A percentile compares a stretch with the other conserved stretches of the same genome.
Evolutionary conservation across 2,888 invertebrate genomes (phyloP).

Genomic region (Acanthosepion pharaonis): DNA sequence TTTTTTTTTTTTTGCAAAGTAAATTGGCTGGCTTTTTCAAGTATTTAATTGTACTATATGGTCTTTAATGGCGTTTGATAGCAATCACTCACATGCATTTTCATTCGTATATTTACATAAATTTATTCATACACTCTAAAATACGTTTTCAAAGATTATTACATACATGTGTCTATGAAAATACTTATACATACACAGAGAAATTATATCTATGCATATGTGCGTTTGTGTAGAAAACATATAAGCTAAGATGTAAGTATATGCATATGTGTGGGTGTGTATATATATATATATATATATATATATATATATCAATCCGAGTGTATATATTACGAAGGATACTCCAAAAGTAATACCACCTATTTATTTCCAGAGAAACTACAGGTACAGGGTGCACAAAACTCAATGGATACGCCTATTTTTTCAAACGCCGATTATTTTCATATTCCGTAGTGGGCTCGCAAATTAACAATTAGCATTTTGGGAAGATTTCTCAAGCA

Average conservation of each 20-base stretch:
- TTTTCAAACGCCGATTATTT: too few species aligned
- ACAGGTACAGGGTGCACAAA: too few species aligned
- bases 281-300: too few species aligned
- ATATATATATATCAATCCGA: too few species aligned
- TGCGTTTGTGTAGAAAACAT: neutral
- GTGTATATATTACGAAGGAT: too few species aligned
- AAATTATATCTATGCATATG: neutral
- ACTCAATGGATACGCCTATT: too few species aligned
- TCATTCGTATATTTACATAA: neutral
- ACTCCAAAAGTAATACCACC: too few species aligned
- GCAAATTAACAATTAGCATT: too few species aligned
- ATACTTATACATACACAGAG: neutral
- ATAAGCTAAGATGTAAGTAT: neutral
- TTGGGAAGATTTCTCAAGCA: too few species aligned
- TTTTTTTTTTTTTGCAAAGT: neutral
- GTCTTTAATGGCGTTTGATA: neutral
- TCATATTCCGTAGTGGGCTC: too few species aligned
- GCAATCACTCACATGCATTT: too few species aligned
- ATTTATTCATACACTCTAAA: neutral
- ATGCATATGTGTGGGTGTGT: neutral
- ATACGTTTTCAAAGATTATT: neutral
- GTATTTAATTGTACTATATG: neutral
- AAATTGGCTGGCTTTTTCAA: conserved; percentile 33
- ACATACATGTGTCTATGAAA: neutral
- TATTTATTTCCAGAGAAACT: too few species aligned